Conservation (phyloP, 2,888 invertebrate species). For the Pristionchus fissidentatus region DNA sequence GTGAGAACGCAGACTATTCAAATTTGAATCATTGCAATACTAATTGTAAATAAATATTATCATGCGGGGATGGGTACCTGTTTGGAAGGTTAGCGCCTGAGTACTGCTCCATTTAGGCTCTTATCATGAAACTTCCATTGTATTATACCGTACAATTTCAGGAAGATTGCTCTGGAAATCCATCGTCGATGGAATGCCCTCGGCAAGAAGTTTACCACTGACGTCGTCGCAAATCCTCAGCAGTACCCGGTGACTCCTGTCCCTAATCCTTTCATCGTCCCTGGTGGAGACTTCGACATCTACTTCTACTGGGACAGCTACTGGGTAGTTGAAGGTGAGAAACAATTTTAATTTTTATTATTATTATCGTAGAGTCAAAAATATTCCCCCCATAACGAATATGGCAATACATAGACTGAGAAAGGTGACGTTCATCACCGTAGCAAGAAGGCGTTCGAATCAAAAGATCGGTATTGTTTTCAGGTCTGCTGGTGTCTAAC, state of each 20-base stretch:
- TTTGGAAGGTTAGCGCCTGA: not conserved
- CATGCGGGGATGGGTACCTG: not conserved
- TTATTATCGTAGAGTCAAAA: too few relatives aligned
- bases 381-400: too few relatives aligned
- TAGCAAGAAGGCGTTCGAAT: too few relatives aligned
- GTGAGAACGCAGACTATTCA: conserved; percentile 36
- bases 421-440: too few relatives aligned
- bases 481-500: conserved; percentile 85
- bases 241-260: conserved; percentile 89
- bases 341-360: too few relatives aligned
- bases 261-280: conserved; percentile 83
- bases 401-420: too few relatives aligned
- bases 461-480: not conserved
- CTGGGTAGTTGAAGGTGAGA: conserved; percentile 87
- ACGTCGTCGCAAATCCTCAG: conserved; percentile 70
- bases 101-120: not conserved
- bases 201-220: conserved; percentile 60
- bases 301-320: conserved; percentile 94
- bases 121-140: not conserved
- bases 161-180: conserved; percentile 58
- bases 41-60: not conserved
- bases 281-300: conserved; percentile 81
- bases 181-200: conserved; percentile 61
- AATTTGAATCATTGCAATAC: not conserved
- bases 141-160: conserved; percentile 31